Evolutionary conservation across 2,888 invertebrate species (phyloP).

Genomic region (Morpho helenor): DNA sequence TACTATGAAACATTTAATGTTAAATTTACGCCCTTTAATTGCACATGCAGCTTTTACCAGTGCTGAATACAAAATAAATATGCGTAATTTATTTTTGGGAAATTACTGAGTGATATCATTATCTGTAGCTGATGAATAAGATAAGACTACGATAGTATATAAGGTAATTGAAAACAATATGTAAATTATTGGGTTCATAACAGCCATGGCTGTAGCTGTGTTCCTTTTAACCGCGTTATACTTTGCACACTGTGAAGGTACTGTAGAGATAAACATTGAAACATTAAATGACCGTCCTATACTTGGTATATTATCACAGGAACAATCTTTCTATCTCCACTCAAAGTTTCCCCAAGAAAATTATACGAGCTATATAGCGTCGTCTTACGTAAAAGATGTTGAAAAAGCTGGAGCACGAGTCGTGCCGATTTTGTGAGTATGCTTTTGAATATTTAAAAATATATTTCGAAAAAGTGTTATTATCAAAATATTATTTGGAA

Average conservation of each 20-base stretch:
- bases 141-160: too few species aligned
- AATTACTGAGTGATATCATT: too few species aligned
- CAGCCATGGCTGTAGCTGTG: conserved; percentile 47
- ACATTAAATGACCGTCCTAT: conserved; percentile 77
- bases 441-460: too few species aligned
- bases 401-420: conserved; percentile 93
- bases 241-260: conserved; percentile 51
- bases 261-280: conserved; percentile 36
- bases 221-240: conserved; percentile 46
- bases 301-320: conserved; percentile 86
- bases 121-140: too few species aligned
- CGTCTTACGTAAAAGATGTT: conserved; percentile 93
- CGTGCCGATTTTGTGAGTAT: conserved; percentile 88
- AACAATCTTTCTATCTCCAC: conserved; percentile 76
- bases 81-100: too few species aligned
- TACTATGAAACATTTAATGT: too few species aligned
- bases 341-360: conserved; percentile 71
- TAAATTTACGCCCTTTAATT: too few species aligned
- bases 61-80: too few species aligned
- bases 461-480: too few species aligned
- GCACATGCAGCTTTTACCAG: too few species aligned
- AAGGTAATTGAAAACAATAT: conserved; percentile 25
- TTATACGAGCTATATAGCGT: conserved; percentile 87
- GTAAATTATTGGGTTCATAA: conserved; percentile 33
- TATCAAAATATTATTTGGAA: too few species aligned